Conservation (phyloP, 2,797 vertebrate genomes). For the Morus bassanus region DNA sequence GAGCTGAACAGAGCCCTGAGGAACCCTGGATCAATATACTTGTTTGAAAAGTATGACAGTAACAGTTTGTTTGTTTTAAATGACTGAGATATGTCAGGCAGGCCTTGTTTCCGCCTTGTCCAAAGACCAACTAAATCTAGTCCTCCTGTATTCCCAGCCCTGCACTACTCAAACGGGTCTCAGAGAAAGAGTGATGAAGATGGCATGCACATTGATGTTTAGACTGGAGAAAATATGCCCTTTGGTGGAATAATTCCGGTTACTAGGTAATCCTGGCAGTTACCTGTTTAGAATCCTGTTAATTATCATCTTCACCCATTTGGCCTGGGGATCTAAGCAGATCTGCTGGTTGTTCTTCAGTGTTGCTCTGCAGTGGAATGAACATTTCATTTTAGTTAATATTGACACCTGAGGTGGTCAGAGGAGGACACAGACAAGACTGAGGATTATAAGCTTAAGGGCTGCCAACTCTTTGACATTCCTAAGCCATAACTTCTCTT, state of each 20-base stretch:
- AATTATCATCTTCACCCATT: conserved; percentile 19
- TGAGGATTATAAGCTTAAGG: background rate
- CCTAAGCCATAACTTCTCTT: background rate
- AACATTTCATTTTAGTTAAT: background rate
- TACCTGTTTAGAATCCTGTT: conserved; percentile 7
- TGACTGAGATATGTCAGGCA: background rate
- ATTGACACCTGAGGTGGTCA: background rate
- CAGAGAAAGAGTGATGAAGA: background rate
- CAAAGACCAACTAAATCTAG: background rate
- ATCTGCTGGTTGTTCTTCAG: background rate
- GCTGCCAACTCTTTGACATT: background rate
- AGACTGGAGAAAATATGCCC: background rate
- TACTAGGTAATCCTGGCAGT: background rate
- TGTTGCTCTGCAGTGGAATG: conserved; percentile 16
- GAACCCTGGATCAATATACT: background rate
- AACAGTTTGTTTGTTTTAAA: background rate
- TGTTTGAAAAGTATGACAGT: background rate
- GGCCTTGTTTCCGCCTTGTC: background rate
- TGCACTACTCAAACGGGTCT: background rate
- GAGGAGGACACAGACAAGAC: background rate
- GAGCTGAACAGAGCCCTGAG: background rate
- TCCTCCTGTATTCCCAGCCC: background rate
- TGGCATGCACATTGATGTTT: background rate
- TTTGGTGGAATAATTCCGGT: background rate
- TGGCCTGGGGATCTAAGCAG: conserved; percentile 31